phyloP scores from a whole-genome alignment of 2,113 vertebrate genomes.

The Leptosomus discolor region DNA sequence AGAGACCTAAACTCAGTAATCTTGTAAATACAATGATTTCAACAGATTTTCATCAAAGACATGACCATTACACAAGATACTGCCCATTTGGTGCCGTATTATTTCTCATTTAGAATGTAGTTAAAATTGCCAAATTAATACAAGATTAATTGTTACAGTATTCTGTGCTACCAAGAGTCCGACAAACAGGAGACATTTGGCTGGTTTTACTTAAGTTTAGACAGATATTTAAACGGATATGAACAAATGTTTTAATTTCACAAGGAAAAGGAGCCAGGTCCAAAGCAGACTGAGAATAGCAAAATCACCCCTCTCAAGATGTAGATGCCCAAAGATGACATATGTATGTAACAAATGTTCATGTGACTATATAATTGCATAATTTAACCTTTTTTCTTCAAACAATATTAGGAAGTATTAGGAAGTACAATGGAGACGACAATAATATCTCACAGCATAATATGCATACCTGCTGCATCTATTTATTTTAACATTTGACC shows the following conservation, averaged over 20 bases:
- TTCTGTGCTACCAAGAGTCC: background rate
- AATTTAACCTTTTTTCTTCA: background rate
- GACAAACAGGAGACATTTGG: background rate
- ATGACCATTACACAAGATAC: constrained; percentile 10
- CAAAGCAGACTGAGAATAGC: background rate
- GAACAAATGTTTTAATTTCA: background rate
- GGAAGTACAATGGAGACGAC: background rate
- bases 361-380: background rate
- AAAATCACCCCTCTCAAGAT: background rate
- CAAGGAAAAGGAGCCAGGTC: background rate
- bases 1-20: constrained; percentile 55
- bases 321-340: background rate
- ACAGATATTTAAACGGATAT: background rate
- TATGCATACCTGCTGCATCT: background rate
- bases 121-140: background rate
- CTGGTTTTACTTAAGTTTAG: background rate
- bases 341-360: background rate
- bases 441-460: background rate
- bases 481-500: background rate
- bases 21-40: constrained; percentile 63
- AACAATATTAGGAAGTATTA: background rate
- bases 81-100: background rate
- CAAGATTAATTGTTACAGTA: background rate
- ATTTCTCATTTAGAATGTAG: background rate
- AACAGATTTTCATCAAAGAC: constrained; percentile 60